Base-by-base conservation (phyloP, 2,113 vertebrate species). In the Ageneiosus marmoratus region DNA sequence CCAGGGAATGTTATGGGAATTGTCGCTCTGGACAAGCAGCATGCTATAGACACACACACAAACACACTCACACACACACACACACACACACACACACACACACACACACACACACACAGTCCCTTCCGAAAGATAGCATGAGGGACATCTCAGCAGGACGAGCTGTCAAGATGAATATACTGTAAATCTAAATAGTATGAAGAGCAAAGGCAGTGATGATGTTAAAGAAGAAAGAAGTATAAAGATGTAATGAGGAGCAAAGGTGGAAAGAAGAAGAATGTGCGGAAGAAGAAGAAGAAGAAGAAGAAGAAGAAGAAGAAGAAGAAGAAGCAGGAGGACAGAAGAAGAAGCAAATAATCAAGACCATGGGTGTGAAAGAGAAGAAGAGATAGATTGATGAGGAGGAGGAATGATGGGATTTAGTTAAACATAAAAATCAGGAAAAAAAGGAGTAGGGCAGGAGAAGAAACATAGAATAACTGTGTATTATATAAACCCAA, bases 171-270 rank as follows among this genome's bases (percentile, higher is more conserved):
- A 6, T 91, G 89, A 92, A 88, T 94, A 94, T 95, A n/a, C n/a
- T n/a, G n/a, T n/a, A 91, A 89, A 88, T 92, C 90, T 93, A 93
- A 94, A 95, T 96, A 96, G 95, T 89, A 94, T 89, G 93, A 95
- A 91, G 89, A 91, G 91, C 90, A 85, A 85, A 87, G 12, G 20
- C 27, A 15, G 44, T 1, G n/a, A 73, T 41, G 37, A 41, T 41
- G 37, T 41, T 41, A 41, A 41, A 41, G 37, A 41, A 41, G 37
- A 41, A 41, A 41, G 37, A 5, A 41, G 37, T 3, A 5, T 41
- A 41, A 41, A 41, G 37, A 41, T 41, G 37, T 41, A 41, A 2
- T 41, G 37, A 41, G 37, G 37, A 41, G 37, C 37, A 41, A 41
- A 41, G 37, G 5, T 41, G 37, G 44, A 48, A 24, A 72, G 37